These are phyloP conservation scores for Eulemur coronatus DNA, from an alignment of 2,797 vertebrate species.

Conservation along the genomic window DNA sequence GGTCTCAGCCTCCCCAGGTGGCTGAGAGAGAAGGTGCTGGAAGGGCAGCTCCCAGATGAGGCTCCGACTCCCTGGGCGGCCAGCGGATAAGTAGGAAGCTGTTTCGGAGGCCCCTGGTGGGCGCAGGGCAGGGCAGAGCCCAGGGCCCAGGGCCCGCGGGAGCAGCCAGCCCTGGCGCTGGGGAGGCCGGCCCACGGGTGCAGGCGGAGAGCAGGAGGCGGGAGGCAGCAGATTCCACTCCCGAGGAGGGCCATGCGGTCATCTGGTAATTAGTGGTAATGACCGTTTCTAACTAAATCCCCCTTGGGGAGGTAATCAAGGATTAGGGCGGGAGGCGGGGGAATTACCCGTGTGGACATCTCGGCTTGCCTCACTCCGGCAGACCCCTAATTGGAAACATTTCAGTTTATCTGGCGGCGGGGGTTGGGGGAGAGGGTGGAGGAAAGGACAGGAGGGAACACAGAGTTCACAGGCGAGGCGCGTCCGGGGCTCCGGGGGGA, in stretches of 20 bases:
- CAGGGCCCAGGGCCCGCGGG: not conserved
- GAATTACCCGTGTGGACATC: slow-evolving; percentile 66
- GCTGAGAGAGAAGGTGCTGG: not conserved
- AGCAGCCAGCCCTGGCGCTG: not conserved
- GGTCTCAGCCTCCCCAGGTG: not conserved
- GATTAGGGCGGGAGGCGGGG: slow-evolving; percentile 59
- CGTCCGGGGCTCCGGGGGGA: not conserved
- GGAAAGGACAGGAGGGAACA: slow-evolving; percentile 69
- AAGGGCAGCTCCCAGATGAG: not conserved
- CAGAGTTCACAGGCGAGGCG: slow-evolving; percentile 62
- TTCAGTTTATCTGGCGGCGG: slow-evolving; percentile 66
- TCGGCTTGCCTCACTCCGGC: slow-evolving; percentile 39
- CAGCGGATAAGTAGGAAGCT: not conserved
- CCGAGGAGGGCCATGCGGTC: slow-evolving; percentile 41
- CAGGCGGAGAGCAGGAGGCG: not conserved
- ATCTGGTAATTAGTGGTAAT: slow-evolving; percentile 73
- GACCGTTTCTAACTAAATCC: slow-evolving; percentile 71
- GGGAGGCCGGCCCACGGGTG: not conserved
- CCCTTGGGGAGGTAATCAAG: slow-evolving; percentile 65
- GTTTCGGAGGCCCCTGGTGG: not conserved
- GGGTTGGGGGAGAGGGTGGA: slow-evolving; percentile 51
- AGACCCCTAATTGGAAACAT: slow-evolving; percentile 78
- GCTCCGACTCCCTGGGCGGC: not conserved
- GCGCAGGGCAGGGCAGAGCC: not conserved
- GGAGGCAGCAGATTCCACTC: not conserved